Evolutionary conservation across 2,888 invertebrate species (phyloP).

Genomic region (Drosophila emarginata): DNA sequence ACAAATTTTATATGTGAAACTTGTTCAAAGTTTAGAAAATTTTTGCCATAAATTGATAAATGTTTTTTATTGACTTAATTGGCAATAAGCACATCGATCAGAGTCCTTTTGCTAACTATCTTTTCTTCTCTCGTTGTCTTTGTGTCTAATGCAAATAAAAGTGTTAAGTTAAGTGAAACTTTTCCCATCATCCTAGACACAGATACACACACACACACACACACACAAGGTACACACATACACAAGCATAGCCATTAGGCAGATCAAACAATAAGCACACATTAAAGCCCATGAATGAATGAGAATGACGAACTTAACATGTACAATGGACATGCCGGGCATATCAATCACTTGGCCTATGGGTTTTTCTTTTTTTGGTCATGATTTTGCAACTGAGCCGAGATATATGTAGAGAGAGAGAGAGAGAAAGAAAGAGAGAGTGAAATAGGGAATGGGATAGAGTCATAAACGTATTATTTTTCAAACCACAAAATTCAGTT

Average conservation of each 20-base stretch:
- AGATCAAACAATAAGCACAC: conserved; percentile 48
- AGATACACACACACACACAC: neutral
- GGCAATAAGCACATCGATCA: conserved; percentile 6
- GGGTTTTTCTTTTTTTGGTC: conserved; percentile 33
- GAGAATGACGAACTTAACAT: conserved; percentile 19
- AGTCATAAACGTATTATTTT: conserved; percentile 67
- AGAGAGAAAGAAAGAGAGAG: neutral
- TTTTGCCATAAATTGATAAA: neutral
- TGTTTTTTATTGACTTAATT: conserved; percentile 1
- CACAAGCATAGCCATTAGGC: conserved; percentile 13
- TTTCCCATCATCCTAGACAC: conserved; percentile 12
- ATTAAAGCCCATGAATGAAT: conserved; percentile 53
- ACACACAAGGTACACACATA: neutral
- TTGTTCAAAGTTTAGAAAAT: neutral
- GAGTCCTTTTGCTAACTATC: neutral
- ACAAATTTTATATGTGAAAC: neutral
- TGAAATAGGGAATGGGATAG: neutral
- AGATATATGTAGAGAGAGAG: conserved; percentile 5
- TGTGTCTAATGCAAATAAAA: conserved; percentile 35
- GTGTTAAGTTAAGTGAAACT: conserved; percentile 23
- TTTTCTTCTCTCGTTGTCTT: neutral
- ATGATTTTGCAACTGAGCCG: conserved; percentile 21
- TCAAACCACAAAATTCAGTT: conserved; percentile 43
- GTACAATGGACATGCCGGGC: conserved; percentile 52
- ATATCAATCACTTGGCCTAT: conserved; percentile 65